phyloP scores from a whole-genome alignment of 2,113 vertebrate genomes.

The Dromaius novaehollandiae region DNA sequence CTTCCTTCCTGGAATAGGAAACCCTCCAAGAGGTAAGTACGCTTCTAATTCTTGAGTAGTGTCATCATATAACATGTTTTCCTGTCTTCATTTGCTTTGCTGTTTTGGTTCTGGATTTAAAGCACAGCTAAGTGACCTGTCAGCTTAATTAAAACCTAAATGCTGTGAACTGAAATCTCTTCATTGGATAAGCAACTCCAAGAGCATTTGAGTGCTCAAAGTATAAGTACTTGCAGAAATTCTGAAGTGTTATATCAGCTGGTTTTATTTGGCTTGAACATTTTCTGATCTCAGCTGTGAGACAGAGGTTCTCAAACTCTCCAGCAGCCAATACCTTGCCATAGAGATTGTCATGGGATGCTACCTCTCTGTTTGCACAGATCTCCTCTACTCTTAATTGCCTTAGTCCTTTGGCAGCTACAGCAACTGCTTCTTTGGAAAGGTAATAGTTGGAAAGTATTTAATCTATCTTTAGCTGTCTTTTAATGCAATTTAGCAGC shows the following conservation, averaged over 20 bases:
- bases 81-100: conserved; percentile 53
- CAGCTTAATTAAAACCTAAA: background rate
- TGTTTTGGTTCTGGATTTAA: conserved; percentile 30
- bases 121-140: background rate
- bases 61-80: background rate
- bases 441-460: conserved; percentile 24
- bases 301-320: conserved; percentile 68
- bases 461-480: conserved; percentile 58
- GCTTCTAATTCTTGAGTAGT: background rate
- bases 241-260: background rate
- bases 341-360: background rate
- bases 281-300: background rate
- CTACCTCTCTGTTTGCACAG: background rate
- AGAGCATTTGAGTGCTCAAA: background rate
- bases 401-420: conserved; percentile 14
- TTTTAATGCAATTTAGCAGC: conserved; percentile 68
- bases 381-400: conserved; percentile 2
- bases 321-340: background rate
- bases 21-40: conserved; percentile 1
- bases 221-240: background rate
- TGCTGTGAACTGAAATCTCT: background rate
- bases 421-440: conserved; percentile 10
- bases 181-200: background rate
- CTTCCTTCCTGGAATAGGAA: background rate
- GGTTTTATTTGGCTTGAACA: background rate